These are phyloP conservation scores for Cepaea nemoralis DNA, from an alignment of 1,140 invertebrate species.

Conservation along the genomic window DNA sequence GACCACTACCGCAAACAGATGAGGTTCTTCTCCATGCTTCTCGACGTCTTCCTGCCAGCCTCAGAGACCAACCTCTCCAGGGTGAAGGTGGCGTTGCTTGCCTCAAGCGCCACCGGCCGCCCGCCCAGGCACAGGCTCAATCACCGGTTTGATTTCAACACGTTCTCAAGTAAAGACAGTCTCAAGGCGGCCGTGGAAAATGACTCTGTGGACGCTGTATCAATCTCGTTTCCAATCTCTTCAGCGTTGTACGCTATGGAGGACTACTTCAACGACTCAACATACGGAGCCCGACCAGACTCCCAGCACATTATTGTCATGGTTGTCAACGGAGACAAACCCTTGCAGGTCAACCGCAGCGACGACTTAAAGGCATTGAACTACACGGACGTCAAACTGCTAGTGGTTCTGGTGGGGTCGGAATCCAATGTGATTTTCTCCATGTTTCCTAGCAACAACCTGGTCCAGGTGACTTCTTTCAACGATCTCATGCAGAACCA, in stretches of 20 bases:
- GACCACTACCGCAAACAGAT: constrained; percentile 12
- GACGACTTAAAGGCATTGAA: constrained; percentile 25
- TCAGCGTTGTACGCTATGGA: constrained; percentile 22
- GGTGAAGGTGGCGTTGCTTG: constrained; percentile 1
- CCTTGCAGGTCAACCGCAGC: constrained; percentile 16
- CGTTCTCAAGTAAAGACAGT: not conserved
- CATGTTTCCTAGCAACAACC: constrained; percentile 24
- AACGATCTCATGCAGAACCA: constrained; percentile 26
- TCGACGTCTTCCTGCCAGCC: constrained; percentile 3
- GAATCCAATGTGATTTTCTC: not conserved
- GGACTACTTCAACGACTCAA: constrained; percentile 2
- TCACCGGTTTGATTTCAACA: constrained; percentile 6
- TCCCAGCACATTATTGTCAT: constrained; percentile 3
- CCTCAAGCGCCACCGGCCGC: not conserved
- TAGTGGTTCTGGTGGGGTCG: constrained; percentile 10
- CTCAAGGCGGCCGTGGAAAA: not conserved
- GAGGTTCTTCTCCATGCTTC: constrained; percentile 7
- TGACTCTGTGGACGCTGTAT: not conserved
- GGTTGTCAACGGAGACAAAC: not conserved
- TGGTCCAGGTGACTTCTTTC: constrained; percentile 14
- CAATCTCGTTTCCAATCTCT: constrained; percentile 4
- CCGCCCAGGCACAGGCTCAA: not conserved
- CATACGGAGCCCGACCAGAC: not conserved
- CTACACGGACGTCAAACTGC: constrained; percentile 4
- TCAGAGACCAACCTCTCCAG: not conserved